These are phyloP conservation scores for Bradypodion pumilum DNA, from an alignment of 2,797 vertebrate genomes.

Conservation along the genomic window DNA sequence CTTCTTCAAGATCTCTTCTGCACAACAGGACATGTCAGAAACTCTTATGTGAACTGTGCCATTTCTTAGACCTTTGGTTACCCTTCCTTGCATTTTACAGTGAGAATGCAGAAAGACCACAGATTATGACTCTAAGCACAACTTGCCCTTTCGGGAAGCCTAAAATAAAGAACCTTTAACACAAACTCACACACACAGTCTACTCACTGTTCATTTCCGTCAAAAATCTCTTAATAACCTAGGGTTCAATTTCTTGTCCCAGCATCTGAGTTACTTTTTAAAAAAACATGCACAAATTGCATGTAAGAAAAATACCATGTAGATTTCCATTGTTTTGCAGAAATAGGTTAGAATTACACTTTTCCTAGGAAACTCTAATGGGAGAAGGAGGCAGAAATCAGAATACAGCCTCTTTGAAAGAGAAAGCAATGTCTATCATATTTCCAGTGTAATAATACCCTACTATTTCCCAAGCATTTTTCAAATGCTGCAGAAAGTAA, in stretches of 20 bases:
- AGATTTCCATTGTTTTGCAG: slow-evolving; percentile 17
- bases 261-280: background rate
- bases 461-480: slow-evolving; percentile 25
- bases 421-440: slow-evolving; percentile 29
- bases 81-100: background rate
- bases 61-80: background rate
- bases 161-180: background rate
- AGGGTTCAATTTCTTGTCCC: background rate
- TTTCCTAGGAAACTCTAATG: slow-evolving; percentile 41
- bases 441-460: slow-evolving; percentile 34
- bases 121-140: slow-evolving; percentile 38
- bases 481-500: slow-evolving; percentile 33
- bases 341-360: background rate
- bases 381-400: background rate
- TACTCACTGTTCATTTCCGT: background rate
- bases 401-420: background rate
- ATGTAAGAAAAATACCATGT: slow-evolving; percentile 7
- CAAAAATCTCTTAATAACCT: background rate
- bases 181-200: background rate
- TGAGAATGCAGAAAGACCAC: slow-evolving; percentile 12
- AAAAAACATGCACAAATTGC: background rate
- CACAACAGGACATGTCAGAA: slow-evolving; percentile 27
- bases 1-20: background rate
- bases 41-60: slow-evolving; percentile 21
- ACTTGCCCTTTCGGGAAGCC: slow-evolving; percentile 37